Base-by-base conservation (phyloP, 2,113 vertebrate genomes). In the Copsychus sechellarum region DNA sequence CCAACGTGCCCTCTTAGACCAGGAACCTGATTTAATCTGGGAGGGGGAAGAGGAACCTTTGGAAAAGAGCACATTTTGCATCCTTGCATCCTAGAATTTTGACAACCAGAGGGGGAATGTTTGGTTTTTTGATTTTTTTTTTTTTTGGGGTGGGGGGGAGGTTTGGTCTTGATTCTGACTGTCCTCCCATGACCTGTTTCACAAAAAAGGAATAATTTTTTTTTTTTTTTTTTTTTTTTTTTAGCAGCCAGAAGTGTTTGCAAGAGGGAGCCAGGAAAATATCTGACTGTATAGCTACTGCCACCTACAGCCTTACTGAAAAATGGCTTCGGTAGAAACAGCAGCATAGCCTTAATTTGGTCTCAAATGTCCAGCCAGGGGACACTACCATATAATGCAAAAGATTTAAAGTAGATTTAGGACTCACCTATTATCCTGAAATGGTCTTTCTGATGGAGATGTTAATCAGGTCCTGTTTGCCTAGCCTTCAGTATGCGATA, bases 261-360 rank as follows among this genome's bases (percentile, higher is more conserved):
- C 36, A 38, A 47, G 54, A 17, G 24, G 25, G 14, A 86, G 24
- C 12, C 9, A 53, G 15, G 26, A 29, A 34, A 72, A 56, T 18
- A 14, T 85, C 43, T 33, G 15, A 47, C 31, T 90, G 51, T 81
- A 78, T 50, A 95, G 45, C 82, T 96, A 71, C 90, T 96, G 96
- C 96, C 96, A 96, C 72, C 96, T 96, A 33, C 90, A 90, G 96
- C 48, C 86, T 43, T 15, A 12, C 14, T 83, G 74, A 57, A 71
- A 92, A 81, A 36, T 53, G n/a, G 20, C 50, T 62, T 69, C 12
- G 1, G 34, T 26, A 36, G 24, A 85, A 82, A 47, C 1, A 8
- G 7, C 12, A 16, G 22, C 14, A 2, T 9, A 20, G 9, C 33
- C 5, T 3, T 13, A 23, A 15, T 5, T 17, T 3, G 2, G 4